These are phyloP conservation scores for Acleris holmiana DNA, from an alignment of 2,888 invertebrate species.

Conservation along the genomic window DNA sequence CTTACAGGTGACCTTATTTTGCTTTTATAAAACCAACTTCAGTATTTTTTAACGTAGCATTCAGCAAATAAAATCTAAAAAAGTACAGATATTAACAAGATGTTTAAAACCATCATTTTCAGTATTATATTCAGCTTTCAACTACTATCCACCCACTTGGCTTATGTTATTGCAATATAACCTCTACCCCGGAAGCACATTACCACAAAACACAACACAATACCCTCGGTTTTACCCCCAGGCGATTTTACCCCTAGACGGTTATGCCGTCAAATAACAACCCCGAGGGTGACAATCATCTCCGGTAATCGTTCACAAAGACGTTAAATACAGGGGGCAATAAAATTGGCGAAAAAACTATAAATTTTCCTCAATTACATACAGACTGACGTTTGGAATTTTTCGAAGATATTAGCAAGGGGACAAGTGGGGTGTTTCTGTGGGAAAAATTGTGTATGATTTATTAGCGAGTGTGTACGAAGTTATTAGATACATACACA, in stretches of 20 bases:
- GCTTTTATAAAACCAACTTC: too few species aligned
- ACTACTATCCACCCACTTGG: too few species aligned
- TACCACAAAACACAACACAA: background rate
- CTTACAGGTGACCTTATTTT: too few species aligned
- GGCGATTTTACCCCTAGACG: background rate
- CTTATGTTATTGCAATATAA: too few species aligned
- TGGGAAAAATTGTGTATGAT: conserved; percentile 15
- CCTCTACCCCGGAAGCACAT: too few species aligned
- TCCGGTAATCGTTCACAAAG: conserved; percentile 41
- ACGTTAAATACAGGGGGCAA: conserved; percentile 77
- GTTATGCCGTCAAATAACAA: conserved; percentile 14
- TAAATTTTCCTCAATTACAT: conserved; percentile 74
- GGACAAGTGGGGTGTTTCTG: conserved; percentile 33
- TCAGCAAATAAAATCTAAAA: too few species aligned
- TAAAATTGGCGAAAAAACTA: conserved; percentile 76
- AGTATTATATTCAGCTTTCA: too few species aligned
- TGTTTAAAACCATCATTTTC: too few species aligned
- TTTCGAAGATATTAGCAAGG: conserved; percentile 41
- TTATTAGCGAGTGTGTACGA: background rate
- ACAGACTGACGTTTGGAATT: conserved; percentile 56
- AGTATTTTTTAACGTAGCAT: too few species aligned
- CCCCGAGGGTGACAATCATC: conserved; percentile 61
- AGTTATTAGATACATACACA: too few species aligned
- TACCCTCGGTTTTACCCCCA: background rate
- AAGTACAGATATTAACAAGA: too few species aligned